Evolutionary conservation across 2,113 vertebrate species (phyloP).

Genomic region (Herpailurus yagouaroundi): DNA sequence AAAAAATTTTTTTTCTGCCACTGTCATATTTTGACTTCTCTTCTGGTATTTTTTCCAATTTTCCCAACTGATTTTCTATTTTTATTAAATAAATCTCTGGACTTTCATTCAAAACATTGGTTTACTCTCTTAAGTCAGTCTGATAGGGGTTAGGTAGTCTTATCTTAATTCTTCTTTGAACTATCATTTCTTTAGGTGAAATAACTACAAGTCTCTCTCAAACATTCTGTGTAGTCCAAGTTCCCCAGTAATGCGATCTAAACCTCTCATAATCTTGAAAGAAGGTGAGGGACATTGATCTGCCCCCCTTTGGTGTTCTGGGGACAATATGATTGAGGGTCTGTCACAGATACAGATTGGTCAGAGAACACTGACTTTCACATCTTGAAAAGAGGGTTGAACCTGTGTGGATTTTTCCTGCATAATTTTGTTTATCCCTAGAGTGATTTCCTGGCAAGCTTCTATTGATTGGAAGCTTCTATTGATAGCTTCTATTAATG

Average conservation of each 20-base stretch:
- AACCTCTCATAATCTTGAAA: not conserved
- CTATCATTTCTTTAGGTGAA: not conserved
- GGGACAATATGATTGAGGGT: not conserved
- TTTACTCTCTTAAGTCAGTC: not conserved
- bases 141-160: not conserved
- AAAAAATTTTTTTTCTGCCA: not conserved
- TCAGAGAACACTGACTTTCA: not conserved
- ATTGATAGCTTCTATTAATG: no score
- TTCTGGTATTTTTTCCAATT: not conserved
- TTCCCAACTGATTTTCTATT: slow-evolving; percentile 10
- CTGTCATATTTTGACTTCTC: slow-evolving; percentile 40
- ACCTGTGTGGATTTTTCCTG: not conserved
- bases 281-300: not conserved
- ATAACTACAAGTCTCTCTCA: not conserved
- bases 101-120: not conserved
- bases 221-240: not conserved
- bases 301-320: not conserved
- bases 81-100: slow-evolving; percentile 54
- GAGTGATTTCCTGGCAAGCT: not conserved
- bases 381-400: not conserved
- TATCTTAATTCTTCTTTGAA: slow-evolving; percentile 17
- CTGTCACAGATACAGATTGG: not conserved
- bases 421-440: not conserved
- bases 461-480: no score
- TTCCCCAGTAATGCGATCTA: not conserved